Evolutionary conservation across 37 sponge, comb jelly and placozoan genomes (phyloP), one percentile per base, ranked within the genome.

Genomic region (Agelas oroides): DNA sequence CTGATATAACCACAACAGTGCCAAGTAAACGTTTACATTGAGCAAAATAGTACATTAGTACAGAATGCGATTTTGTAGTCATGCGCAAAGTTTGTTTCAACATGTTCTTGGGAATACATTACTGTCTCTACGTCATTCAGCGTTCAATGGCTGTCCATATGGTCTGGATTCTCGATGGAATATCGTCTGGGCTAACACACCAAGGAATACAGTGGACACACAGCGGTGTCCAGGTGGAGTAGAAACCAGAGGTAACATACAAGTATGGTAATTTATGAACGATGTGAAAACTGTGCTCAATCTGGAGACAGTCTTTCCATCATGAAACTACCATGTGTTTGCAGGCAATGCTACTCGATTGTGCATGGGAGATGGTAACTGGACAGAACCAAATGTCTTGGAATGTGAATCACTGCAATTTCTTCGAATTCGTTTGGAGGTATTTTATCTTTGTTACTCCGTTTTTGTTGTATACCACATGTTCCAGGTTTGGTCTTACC

Each of bases 141-240:
- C 21, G 1, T 84, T 84, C 61, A 28, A 21, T 59, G 90, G 90
- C 0, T 89, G 90, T 79, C 73, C 57, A 61, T 79, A 37, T 31
- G 80, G 64, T 24, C 18, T 28, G 27, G 80, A 79, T 37, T 18
- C 62, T 35, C 40, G 18, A 18, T 79, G 75, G 79, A 37, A 55
- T 30, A 79, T 89, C 16, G 35, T 25, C 16, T 89, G 90, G 90
- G 79, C 85, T 27, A 89, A 89, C 67, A 78, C 85, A 41, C 54
- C 15, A 11, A 18, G 14, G 19, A 85, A 65, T 0, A 53, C 64
- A 6, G 54, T 25, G 19, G 84, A 78, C 59, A 79, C 46, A 54
- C 85, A 89, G 40, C 38, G 59, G 20, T 89, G 90, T 65, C 90
- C 90, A 8, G 75, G 38, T 32, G 80, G 73, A 25, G 32, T 55